A percentile compares a stretch with the other conserved stretches of the same genome.
These are phyloP conservation scores for Dyspetes luteomarginatus DNA, from an alignment of 2,888 invertebrate genomes.

Conservation along the genomic window DNA sequence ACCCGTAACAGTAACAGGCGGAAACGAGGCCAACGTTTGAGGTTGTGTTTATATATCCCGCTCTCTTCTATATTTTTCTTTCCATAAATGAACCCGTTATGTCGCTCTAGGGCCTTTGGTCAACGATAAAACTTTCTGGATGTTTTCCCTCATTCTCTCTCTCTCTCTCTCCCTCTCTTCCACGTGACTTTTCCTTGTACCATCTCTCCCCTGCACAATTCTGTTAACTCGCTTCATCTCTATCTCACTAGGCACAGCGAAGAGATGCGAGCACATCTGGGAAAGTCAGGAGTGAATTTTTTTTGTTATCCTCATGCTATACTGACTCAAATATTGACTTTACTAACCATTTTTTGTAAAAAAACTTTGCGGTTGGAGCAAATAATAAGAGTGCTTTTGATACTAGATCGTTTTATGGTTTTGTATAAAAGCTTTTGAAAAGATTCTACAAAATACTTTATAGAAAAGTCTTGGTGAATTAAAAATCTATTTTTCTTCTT, in stretches of 20 bases:
- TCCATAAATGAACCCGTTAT: conserved; percentile 51
- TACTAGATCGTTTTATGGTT: too few species aligned
- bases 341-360: neutral
- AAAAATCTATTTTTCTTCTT: too few species aligned
- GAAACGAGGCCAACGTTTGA: conserved; percentile 44
- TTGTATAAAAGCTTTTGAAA: too few species aligned
- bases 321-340: conserved; percentile 4
- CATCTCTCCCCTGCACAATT: conserved; percentile 3
- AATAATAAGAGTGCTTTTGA: too few species aligned
- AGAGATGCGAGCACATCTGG: neutral
- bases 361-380: too few species aligned
- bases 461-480: too few species aligned
- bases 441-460: too few species aligned
- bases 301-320: conserved; percentile 9
- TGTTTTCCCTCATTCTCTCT: conserved; percentile 20
- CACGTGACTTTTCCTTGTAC: conserved; percentile 15
- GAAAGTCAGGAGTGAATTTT: conserved; percentile 6
- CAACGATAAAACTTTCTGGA: conserved; percentile 36
- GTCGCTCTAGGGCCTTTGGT: conserved; percentile 46
- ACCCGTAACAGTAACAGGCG: conserved; percentile 14
- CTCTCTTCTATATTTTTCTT: conserved; percentile 40
- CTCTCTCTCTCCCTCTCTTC: neutral
- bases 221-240: conserved; percentile 13
- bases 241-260: conserved; percentile 3
- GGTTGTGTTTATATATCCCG: conserved; percentile 34